Percentiles rank a stretch among this genome's conserved stretches.
These are phyloP conservation scores for Siniperca knerii DNA, from an alignment of 2,113 vertebrate genomes.

Conservation along the genomic window DNA sequence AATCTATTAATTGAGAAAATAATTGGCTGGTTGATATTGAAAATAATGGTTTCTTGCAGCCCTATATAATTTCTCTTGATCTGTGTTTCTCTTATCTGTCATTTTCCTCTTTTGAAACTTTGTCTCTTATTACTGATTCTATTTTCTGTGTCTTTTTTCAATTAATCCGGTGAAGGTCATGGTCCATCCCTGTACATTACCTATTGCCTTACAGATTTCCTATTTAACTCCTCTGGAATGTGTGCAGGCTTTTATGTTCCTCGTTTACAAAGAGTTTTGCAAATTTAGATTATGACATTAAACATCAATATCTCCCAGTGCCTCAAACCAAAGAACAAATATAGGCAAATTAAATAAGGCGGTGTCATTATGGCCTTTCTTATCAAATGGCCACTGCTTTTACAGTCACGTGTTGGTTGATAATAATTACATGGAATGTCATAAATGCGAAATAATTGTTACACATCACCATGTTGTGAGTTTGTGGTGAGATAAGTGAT, in stretches of 20 bases:
- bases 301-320: not conserved
- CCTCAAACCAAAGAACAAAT: slow-evolving; percentile 12
- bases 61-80: not conserved
- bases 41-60: too few species aligned
- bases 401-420: not conserved
- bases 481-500: not conserved
- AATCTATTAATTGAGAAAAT: not conserved
- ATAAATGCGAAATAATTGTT: not conserved
- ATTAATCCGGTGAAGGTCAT: not conserved
- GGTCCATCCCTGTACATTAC: not conserved
- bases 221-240: not conserved
- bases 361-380: not conserved
- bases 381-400: not conserved
- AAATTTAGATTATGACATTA: not conserved
- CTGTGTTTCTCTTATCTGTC: not conserved
- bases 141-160: not conserved
- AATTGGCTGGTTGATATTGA: not conserved
- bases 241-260: not conserved
- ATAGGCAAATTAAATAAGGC: slow-evolving; percentile 9
- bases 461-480: too few species aligned
- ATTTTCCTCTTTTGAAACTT: not conserved
- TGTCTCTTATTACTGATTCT: not conserved
- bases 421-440: not conserved
- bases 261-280: not conserved
- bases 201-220: not conserved